phyloP scores from a whole-genome alignment of 2,113 vertebrate genomes.

The Prietella phreatophila region DNA sequence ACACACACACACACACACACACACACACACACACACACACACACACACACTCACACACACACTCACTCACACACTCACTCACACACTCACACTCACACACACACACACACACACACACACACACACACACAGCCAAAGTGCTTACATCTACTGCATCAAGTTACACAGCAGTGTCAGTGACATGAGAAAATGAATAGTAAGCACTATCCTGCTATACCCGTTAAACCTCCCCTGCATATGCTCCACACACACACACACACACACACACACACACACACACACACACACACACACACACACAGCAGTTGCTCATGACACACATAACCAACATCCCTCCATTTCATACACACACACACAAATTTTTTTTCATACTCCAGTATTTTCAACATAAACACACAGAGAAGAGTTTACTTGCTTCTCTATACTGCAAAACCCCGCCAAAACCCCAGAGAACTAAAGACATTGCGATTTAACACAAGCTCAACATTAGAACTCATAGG shows the following conservation, averaged over 20 bases:
- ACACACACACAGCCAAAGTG: conserved; percentile 22
- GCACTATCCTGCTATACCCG: conserved; percentile 15
- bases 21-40: conserved; percentile 28
- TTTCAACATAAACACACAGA: neutral
- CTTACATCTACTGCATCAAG: conserved; percentile 25
- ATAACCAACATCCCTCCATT: neutral
- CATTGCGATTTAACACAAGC: neutral
- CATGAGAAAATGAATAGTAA: conserved; percentile 36
- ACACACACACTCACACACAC: conserved; percentile 4
- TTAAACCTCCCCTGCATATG: conserved; percentile 3
- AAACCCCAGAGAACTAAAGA: neutral
- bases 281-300: conserved; percentile 19
- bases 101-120: conserved; percentile 13
- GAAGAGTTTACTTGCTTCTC: neutral
- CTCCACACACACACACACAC: conserved; percentile 3
- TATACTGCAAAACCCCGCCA: neutral
- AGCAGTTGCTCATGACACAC: conserved; percentile 17
- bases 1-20: conserved; percentile 26
- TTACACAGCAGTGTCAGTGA: conserved; percentile 36
- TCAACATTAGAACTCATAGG: neutral
- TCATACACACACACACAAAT: neutral
- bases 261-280: conserved; percentile 1
- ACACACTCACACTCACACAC: no score
- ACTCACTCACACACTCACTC: no score
- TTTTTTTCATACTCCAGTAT: neutral